A percentile compares a stretch with the other conserved stretches of the same genome.
Evolutionary conservation across 1,140 invertebrate genomes (phyloP).

Genomic region (Daktulosphaira vitifoliae): DNA sequence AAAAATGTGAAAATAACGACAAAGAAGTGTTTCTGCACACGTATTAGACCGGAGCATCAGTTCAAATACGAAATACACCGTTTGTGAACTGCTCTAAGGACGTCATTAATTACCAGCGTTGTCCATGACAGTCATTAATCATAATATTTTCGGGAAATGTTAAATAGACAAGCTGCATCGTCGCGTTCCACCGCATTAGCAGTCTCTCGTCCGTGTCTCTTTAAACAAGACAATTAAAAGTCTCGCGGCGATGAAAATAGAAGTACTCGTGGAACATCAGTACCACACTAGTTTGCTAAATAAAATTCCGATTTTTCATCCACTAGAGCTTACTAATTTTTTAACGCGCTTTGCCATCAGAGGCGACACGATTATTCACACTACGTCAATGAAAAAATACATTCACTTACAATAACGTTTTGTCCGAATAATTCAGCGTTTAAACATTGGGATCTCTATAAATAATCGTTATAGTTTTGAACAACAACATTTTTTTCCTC

Average conservation of each 20-base stretch:
- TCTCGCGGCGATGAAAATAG: too few species aligned
- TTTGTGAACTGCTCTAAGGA: slow-evolving; percentile 1
- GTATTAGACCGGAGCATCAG: too few species aligned
- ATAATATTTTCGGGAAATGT: slow-evolving; percentile 31
- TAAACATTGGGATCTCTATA: too few species aligned
- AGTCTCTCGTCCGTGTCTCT: slow-evolving; percentile 24
- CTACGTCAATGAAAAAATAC: not conserved
- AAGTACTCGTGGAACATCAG: too few species aligned
- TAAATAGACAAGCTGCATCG: slow-evolving; percentile 24
- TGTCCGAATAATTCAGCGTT: too few species aligned
- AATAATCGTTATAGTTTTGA: too few species aligned
- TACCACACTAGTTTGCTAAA: too few species aligned
- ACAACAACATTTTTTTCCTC: too few species aligned
- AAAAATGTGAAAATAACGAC: slow-evolving; percentile 7
- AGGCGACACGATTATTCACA: not conserved
- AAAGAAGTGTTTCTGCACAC: not conserved
- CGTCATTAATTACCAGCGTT: slow-evolving; percentile 29
- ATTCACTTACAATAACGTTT: too few species aligned
- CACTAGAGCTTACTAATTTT: too few species aligned
- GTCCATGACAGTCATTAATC: slow-evolving; percentile 29
- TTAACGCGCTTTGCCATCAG: not conserved
- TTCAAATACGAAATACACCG: not conserved
- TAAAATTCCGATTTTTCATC: too few species aligned
- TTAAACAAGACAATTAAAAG: slow-evolving; percentile 22
- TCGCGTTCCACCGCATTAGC: slow-evolving; percentile 26